Conservation (phyloP, 2,113 vertebrate genomes). For the Laticauda laticaudata region DNA sequence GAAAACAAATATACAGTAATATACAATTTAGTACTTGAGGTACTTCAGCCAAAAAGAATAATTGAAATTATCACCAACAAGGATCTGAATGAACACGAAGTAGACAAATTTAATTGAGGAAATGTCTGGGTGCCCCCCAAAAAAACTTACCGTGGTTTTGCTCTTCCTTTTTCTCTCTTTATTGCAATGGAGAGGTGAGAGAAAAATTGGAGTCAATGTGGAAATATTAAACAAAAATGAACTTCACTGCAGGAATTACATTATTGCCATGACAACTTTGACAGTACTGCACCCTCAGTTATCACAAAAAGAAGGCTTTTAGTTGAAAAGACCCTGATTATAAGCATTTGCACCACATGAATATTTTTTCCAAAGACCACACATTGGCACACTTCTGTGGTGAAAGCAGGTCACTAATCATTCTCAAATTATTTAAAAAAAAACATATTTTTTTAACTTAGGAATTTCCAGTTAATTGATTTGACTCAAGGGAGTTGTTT, state of each 20-base stretch:
- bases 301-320: background rate
- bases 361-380: background rate
- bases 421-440: background rate
- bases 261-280: background rate
- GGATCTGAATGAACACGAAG: background rate
- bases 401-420: background rate
- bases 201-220: background rate
- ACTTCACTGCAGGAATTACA: background rate
- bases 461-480: slow-evolving; percentile 1
- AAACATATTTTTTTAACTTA: background rate
- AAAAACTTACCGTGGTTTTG: background rate
- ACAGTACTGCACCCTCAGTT: background rate
- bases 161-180: background rate
- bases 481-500: background rate
- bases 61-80: background rate
- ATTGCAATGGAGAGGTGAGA: background rate
- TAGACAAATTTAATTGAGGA: background rate
- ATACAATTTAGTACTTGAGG: background rate
- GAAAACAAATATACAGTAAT: background rate
- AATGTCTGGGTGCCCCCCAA: background rate
- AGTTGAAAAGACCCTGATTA: slow-evolving; percentile 6
- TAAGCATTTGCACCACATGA: background rate
- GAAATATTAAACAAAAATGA: background rate
- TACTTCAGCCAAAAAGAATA: background rate
- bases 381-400: background rate